A percentile compares a stretch with the other conserved stretches of the same genome.
Conservation (phyloP, 2,888 invertebrate species). For the Cordilura impudica region DNA sequence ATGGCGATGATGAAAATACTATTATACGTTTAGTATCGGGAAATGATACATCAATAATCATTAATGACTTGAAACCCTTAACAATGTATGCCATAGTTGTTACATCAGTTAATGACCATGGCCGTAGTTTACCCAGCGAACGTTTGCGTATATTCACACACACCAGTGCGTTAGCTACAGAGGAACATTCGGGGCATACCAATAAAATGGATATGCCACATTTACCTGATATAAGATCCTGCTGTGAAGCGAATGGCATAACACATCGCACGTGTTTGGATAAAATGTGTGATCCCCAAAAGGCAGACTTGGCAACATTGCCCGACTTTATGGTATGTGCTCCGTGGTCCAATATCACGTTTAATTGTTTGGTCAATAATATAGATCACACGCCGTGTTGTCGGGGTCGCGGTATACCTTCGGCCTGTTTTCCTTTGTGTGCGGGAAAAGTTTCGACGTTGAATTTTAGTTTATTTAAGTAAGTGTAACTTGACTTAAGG, state of each 20-base stretch:
- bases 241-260: slow-evolving; percentile 86
- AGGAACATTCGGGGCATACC: slow-evolving; percentile 54
- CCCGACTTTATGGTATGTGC: slow-evolving; percentile 94
- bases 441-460: slow-evolving; percentile 87
- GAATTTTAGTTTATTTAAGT: slow-evolving; percentile 91
- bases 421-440: slow-evolving; percentile 87
- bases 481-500: slow-evolving; percentile 72
- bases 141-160: slow-evolving; percentile 80
- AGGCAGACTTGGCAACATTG: slow-evolving; percentile 77
- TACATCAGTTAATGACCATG: slow-evolving; percentile 85
- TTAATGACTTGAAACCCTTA: slow-evolving; percentile 84
- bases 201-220: slow-evolving; percentile 79
- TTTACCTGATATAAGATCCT: slow-evolving; percentile 86
- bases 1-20: slow-evolving; percentile 65
- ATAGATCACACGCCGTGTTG: slow-evolving; percentile 91
- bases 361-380: slow-evolving; percentile 88
- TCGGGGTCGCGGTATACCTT: slow-evolving; percentile 85
- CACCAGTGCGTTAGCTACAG: slow-evolving; percentile 83
- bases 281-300: slow-evolving; percentile 88
- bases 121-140: slow-evolving; percentile 87
- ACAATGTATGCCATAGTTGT: slow-evolving; percentile 91
- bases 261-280: slow-evolving; percentile 86
- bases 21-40: slow-evolving; percentile 78
- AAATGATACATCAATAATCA: slow-evolving; percentile 80
- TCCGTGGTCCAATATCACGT: slow-evolving; percentile 90